Percentiles rank a stretch among this genome's conserved stretches.
Evolutionary conservation across 2,113 vertebrate genomes (phyloP).

Genomic region (Butorides virescens): DNA sequence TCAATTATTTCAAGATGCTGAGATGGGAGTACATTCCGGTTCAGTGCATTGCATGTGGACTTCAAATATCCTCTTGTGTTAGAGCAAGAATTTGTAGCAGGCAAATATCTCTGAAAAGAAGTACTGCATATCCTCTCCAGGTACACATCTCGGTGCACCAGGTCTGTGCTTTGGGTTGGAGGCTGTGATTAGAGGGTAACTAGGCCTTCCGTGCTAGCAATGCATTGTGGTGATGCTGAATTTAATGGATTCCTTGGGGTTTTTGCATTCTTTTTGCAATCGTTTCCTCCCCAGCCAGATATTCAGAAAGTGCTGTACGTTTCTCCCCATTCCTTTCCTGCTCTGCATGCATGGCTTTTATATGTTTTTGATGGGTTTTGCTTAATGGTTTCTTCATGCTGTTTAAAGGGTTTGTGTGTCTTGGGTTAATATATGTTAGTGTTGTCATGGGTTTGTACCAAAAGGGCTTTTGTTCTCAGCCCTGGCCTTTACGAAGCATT

Average conservation of each 20-base stretch:
- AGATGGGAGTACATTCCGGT: neutral
- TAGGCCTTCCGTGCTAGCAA: neutral
- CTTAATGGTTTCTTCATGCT: neutral
- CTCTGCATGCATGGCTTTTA: neutral
- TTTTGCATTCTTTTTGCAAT: neutral
- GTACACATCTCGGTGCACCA: neutral
- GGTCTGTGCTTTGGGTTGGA: neutral
- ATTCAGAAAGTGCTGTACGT: neutral
- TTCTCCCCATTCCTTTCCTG: neutral
- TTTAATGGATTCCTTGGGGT: constrained; percentile 2
- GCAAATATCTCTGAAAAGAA: neutral
- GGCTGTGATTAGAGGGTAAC: neutral
- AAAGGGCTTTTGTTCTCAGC: constrained; percentile 7
- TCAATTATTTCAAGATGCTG: neutral
- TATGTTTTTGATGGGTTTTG: neutral
- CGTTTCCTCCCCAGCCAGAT: neutral
- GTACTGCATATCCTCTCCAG: neutral
- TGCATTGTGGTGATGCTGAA: neutral
- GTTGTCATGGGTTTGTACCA: neutral
- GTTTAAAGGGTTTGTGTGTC: neutral
- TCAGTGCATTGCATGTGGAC: neutral
- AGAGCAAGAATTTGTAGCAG: neutral
- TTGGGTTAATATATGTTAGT: neutral
- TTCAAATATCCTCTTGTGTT: neutral
- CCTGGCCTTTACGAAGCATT: neutral